Conservation (phyloP, 2,113 vertebrate species). For the Emydocephalus ijimae region DNA sequence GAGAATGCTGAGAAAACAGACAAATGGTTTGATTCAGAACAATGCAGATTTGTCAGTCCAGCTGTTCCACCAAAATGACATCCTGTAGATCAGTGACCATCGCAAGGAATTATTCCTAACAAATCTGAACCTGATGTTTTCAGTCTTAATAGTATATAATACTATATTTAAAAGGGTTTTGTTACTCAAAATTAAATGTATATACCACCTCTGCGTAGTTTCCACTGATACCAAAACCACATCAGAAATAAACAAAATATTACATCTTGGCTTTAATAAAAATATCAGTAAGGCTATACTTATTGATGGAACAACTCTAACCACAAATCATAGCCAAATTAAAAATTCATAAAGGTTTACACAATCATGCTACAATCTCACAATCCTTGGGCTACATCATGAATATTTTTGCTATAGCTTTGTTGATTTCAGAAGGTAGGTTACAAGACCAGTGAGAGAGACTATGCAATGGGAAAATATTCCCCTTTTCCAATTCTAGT, state of each 20-base stretch:
- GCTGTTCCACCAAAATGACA: not conserved
- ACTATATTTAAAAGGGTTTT: not conserved
- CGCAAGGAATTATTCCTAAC: not conserved
- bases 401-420: not conserved
- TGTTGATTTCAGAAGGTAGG: not conserved
- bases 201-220: not conserved
- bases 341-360: not conserved
- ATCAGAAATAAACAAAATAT: not conserved
- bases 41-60: not conserved
- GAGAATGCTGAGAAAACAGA: not conserved
- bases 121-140: not conserved
- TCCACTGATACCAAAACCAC: not conserved
- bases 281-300: not conserved
- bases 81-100: not conserved
- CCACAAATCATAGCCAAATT: not conserved
- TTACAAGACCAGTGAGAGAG: not conserved
- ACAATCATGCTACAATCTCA: not conserved
- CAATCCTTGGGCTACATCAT: not conserved
- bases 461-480: not conserved
- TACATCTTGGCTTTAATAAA: not conserved
- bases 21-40: not conserved
- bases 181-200: not conserved
- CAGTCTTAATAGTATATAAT: not conserved
- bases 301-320: not conserved
- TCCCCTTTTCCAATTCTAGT: conserved; percentile 4